A percentile compares a stretch with the other conserved stretches of the same genome.
Evolutionary conservation across 2,888 invertebrate species (phyloP).

Genomic region (Heliconius ismenius): DNA sequence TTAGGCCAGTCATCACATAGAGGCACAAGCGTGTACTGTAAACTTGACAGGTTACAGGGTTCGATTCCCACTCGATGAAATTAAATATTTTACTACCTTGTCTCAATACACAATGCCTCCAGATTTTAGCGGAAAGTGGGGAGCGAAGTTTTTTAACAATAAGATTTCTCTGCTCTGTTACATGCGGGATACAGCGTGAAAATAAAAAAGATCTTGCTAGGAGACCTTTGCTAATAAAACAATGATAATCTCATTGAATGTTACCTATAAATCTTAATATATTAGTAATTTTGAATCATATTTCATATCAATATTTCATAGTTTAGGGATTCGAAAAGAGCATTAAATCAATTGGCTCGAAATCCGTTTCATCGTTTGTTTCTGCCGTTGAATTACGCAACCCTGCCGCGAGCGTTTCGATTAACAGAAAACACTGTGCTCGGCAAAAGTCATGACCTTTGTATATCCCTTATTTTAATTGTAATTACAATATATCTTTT

Average conservation of each 20-base stretch:
- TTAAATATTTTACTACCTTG: too few relatives aligned
- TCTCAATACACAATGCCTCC: too few relatives aligned
- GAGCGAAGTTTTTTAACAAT: too few relatives aligned
- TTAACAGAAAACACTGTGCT: slow-evolving; percentile 20
- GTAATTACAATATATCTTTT: slow-evolving; percentile 3
- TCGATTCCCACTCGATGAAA: too few relatives aligned
- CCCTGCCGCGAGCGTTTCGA: slow-evolving; percentile 19
- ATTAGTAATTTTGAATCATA: background rate
- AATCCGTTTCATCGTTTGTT: slow-evolving; percentile 18
- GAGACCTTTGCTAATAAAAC: background rate
- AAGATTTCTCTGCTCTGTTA: too few relatives aligned
- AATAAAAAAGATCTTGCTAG: background rate
- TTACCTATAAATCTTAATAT: background rate
- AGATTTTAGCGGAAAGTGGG: too few relatives aligned
- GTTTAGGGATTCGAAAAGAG: slow-evolving; percentile 9
- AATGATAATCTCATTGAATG: background rate
- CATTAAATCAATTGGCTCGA: slow-evolving; percentile 22
- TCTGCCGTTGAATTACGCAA: slow-evolving; percentile 23
- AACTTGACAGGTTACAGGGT: too few relatives aligned
- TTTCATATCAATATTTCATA: slow-evolving; percentile 13
- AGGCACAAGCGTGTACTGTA: too few relatives aligned
- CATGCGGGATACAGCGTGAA: too few relatives aligned
- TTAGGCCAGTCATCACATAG: too few relatives aligned
- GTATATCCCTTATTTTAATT: slow-evolving; percentile 7
- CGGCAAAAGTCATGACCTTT: slow-evolving; percentile 14